A percentile compares a stretch with the other conserved stretches of the same genome.
Conservation (phyloP, 2,797 vertebrate genomes). For the Silurus aristotelis region DNA sequence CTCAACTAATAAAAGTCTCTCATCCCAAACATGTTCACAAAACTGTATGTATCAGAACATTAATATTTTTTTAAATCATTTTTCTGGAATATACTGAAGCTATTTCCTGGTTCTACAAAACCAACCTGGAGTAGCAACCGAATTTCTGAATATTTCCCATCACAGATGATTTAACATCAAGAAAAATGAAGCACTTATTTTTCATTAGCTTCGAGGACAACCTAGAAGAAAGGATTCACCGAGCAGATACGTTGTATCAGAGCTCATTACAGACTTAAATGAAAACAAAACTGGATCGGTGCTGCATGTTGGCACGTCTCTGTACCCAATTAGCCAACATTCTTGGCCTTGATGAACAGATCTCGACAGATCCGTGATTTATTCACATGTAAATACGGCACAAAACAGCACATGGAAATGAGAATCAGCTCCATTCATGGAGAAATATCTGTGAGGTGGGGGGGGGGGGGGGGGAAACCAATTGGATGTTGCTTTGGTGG, state of each 20-base stretch:
- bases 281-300: constrained; percentile 26
- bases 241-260: constrained; percentile 26
- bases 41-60: too few species aligned
- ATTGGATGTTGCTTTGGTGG: background rate
- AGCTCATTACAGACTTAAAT: constrained; percentile 26
- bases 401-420: constrained; percentile 21
- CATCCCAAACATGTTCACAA: background rate
- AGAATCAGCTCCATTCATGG: constrained; percentile 2
- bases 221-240: constrained; percentile 11
- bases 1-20: background rate
- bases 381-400: constrained; percentile 19
- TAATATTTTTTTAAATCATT: background rate
- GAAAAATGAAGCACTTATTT: background rate
- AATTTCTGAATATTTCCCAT: background rate
- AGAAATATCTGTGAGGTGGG: constrained; percentile 1
- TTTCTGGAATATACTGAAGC: background rate
- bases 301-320: constrained; percentile 19
- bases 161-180: background rate
- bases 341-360: constrained; percentile 16
- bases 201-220: constrained; percentile 2
- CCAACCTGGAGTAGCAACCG: background rate
- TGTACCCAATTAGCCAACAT: constrained; percentile 28
- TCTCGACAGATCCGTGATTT: constrained; percentile 7
- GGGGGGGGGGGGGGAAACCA: background rate
- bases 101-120: background rate